Base-by-base conservation (phyloP, 2,888 invertebrate species). In the Morpho helenor region DNA sequence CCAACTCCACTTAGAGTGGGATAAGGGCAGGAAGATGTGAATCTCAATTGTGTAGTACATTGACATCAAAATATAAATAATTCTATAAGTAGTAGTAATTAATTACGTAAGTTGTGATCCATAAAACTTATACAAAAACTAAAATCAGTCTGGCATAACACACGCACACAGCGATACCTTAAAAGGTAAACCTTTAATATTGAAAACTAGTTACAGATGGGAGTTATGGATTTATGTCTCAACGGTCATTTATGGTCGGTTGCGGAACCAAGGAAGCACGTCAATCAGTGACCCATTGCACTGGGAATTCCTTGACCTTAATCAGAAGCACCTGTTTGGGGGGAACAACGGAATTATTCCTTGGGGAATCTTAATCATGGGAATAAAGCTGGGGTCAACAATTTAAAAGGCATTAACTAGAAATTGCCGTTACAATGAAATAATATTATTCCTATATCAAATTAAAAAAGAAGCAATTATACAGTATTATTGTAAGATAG, bases 221-320 rank as follows among this genome's bases (percentile, higher is more conserved):
- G 43, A 54, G 48, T 50, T 44, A 42, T 46, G 49, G 39, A 56
- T 8, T 56, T 61, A 68, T 62, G 61, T 67, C 62, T 52, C 75
- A 88, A 89, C 88, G 84, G 85, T 68, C 76, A 75, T 79, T 77
- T 81, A 82, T 79, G 85, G 79, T 82, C 71, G 75, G 60, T 66
- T 69, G 67, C 66, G 75, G 71, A 75, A 72, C 69, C 68, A 69
- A 78, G 79, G 56, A 74, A 75, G 56, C 54, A 52, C 45, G 52
- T 72, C 73, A 74, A 65, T 68, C 78, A 81, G 71, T 80, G 87
- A 80, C 81, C 85, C 86, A 77, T 81, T 72, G 71, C 84, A 75
- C 66, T 89, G 88, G 79, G 88, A 87, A 86, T 79, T 77, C 71
- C 82, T 82, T 86, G 84, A 87, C 89, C 89, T 89, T 89, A 81